Evolutionary conservation across 2,888 invertebrate species (phyloP), one percentile per base, ranked within the genome.

Genomic region (Tenthredo amoena): DNA sequence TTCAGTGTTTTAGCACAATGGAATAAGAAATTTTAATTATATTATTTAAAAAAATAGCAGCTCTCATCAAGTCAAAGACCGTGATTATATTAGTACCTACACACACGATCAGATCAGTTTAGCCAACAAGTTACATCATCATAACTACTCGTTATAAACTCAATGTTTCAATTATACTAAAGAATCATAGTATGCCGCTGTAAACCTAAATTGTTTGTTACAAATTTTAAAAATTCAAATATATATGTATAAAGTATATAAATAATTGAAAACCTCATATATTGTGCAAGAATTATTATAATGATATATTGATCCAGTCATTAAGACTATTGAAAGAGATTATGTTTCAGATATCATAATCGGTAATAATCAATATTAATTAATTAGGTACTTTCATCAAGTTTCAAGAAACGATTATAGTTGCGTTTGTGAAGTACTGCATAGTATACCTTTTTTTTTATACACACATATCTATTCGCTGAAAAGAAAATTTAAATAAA

Each of bases 31-130:
- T 55, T 47, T 34, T n/a, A 26, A 50, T 18, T 26, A 26, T 50
- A 55, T 77, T 77, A 77, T 18, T 77, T 77, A 77, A 77, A 77
- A 77, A 77, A 77, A 77, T 77, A 55, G 47, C 34, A 77, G 34
- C 77, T 77, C 31, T 77, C 77, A 55, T 9, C 31, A 77, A 55
- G 43, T 76, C 76, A 55, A 50, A 77, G 50, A 55, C 31, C 34
- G 55, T 34, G 47, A 55, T 77, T 55, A 34, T 76, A 50, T 77
- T 7, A 31, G 9, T 77, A 77, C 40, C 34, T 55, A 55, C 43
- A 21, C 47, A 12, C 76, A 76, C 47, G 12, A 76, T 40, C 71
- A n/a, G 9, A 72, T 72, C 55, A 21, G 31, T 77, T 31, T 10
- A 2, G 21, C 9, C 34, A n/a, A 34, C 18, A 18, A 50, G 2